Conservation (phyloP, 2,797 vertebrate species). For the Meda fulgida region DNA sequence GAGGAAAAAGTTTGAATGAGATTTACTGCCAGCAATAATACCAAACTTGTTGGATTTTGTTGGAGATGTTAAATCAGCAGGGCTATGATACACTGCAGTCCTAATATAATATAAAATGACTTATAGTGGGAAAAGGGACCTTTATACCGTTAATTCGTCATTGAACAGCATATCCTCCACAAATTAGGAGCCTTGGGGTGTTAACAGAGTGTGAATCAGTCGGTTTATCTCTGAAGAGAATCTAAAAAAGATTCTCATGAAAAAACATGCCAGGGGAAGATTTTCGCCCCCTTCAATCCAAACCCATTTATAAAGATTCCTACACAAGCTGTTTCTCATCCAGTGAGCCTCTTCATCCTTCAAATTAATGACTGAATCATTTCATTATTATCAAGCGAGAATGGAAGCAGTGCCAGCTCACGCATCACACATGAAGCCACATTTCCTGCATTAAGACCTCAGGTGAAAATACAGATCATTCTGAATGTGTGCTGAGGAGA, state of each 20-base stretch:
- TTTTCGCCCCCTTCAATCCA: slow-evolving; percentile 22
- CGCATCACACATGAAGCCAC: not conserved
- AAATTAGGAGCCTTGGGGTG: slow-evolving; percentile 19
- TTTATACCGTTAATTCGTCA: slow-evolving; percentile 21
- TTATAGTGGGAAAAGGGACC: not conserved
- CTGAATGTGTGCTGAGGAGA: not conserved
- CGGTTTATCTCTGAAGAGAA: slow-evolving; percentile 32
- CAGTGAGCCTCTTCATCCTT: slow-evolving; percentile 10
- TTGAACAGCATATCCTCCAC: slow-evolving; percentile 33
- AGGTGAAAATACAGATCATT: not conserved
- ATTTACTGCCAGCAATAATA: not conserved
- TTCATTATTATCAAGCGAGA: slow-evolving; percentile 15
- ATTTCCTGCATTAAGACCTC: not conserved
- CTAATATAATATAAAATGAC: slow-evolving; percentile 1
- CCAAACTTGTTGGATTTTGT: not conserved
- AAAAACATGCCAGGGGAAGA: slow-evolving; percentile 18
- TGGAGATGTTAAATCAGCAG: not conserved
- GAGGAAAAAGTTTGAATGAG: not conserved
- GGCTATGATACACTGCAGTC: not conserved
- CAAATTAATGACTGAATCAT: slow-evolving; percentile 12
- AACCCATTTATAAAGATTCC: slow-evolving; percentile 23
- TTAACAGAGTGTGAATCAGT: slow-evolving; percentile 20
- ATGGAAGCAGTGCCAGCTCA: slow-evolving; percentile 2
- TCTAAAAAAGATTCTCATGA: slow-evolving; percentile 2
- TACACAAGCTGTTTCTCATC: not conserved